Base-by-base conservation (phyloP, 2,797 vertebrate genomes). In the Rhynchotus rufescens region DNA sequence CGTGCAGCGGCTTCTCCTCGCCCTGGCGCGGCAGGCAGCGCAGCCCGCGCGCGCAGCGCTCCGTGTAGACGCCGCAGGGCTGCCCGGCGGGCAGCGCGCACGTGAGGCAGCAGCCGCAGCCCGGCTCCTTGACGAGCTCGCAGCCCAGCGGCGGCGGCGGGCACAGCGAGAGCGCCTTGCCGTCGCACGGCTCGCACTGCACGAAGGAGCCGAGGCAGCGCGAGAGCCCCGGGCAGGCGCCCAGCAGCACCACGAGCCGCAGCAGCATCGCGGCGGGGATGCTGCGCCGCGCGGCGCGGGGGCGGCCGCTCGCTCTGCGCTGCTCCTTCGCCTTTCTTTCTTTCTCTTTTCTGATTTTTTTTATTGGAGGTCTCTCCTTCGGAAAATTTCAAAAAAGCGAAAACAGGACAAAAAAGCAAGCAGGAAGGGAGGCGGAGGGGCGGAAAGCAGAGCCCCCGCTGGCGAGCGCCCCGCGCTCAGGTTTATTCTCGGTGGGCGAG, bases 51-150 rank as follows among this genome's bases (percentile, higher is more conserved):
- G 98, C 98, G 97, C 99, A 99, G 80, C 98, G 99, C 96, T 99
- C 99, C 4, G 99, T 99, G 98, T 99, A 99, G 40, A 99, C 99
- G 87, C 99, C 99, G 97, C 99, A 99, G 95, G 98, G 97, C 96
- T 99, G 99, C 10, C 99, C 99, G 97, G 99, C 98, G 4, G 98
- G 98, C 96, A 99, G 98, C 90, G 99, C 99, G 97, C 99, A 99
- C 62, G 99, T 99, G 90, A 99, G 98, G 98, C 99, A 99, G 98
- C 99, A 99, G 96, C 99, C 99, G 97, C 99, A 99, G 97, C 99
- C 99, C 8, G 99, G 99, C 97, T 99, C 99, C 97, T 99, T 99
- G 96, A 99, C 99, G 96, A 99, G 98, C 98, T 99, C 98, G 96
- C 99, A 99, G 97, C 98, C 98, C 96, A 98, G 96, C 59, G 99